Conservation (phyloP, 2,113 vertebrate species). For the Pluvialis apricaria region DNA sequence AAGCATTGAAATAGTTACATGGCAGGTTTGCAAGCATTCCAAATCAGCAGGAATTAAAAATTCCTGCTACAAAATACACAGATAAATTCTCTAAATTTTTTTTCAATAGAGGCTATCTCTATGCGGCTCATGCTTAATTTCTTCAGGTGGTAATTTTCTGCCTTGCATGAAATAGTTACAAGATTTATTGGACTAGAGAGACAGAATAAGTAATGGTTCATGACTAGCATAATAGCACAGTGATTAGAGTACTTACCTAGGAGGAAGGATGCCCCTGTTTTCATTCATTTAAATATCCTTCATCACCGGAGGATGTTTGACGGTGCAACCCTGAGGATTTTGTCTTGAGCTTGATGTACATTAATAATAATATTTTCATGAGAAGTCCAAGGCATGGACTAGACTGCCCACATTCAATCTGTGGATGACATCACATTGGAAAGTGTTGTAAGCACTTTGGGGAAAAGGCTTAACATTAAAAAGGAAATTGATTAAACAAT, state of each 20-base stretch:
- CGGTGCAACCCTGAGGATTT: not conserved
- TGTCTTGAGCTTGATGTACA: not conserved
- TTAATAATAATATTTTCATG: not conserved
- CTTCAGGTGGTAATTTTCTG: not conserved
- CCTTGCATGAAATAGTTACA: not conserved
- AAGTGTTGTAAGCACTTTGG: not conserved
- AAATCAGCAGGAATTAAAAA: conserved; percentile 22
- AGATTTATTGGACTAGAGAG: not conserved
- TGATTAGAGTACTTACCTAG: not conserved
- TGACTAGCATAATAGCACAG: not conserved
- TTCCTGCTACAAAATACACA: conserved; percentile 43
- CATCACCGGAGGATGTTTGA: not conserved
- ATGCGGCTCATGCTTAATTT: not conserved
- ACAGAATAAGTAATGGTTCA: not conserved
- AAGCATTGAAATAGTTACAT: conserved; percentile 58
- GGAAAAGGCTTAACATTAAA: not conserved
- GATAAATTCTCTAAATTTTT: conserved; percentile 48
- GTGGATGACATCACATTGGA: not conserved
- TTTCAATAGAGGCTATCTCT: not conserved
- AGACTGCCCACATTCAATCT: not conserved
- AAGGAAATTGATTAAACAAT: not conserved
- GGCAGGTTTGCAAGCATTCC: conserved; percentile 35
- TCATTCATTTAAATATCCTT: not conserved
- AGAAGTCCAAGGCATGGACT: not conserved
- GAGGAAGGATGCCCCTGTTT: not conserved